Base-by-base conservation (phyloP, 1,140 invertebrate species). In the Bathynomus jamesi region DNA sequence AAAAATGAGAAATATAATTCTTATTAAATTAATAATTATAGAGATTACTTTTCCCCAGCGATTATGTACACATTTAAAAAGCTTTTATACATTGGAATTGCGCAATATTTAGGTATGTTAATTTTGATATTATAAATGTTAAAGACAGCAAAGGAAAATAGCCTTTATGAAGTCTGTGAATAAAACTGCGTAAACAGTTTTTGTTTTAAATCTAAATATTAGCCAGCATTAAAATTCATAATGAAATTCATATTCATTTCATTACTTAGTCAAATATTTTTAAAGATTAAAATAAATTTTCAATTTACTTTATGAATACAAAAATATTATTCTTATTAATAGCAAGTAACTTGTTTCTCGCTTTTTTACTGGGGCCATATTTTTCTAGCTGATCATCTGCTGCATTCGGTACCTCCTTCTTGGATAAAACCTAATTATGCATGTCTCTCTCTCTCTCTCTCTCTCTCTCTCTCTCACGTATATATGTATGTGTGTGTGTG, bases 211-310 rank as follows among this genome's bases (percentile, higher is more conserved):
- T 17, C 40, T 53, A 53, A 53, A 53, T 53, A 53, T 53, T 53
- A 53, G 40, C 40, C 40, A 21, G 40, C 40, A 53, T 53, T 53
- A 53, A 53, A 53, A 53, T 53, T 53, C 40, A 53, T 53, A 53
- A 53, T 53, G 11, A 53, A 53, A 53, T 53, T 53, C 21, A 53
- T 53, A 53, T 53, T 53, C 40, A 53, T 53, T 53, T 21, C 40
- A 21, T 53, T 53, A 53, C 40, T 53, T 53, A 21, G 21, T 53
- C 40, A 53, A 53, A 53, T 53, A 53, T 53, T 53, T 53, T 53
- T 53, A 53, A 53, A 53, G 40, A 53, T 53, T 53, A 53, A 53
- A 53, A 53, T 53, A 53, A 53, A 53, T 53, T 53, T 53, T 21
- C 40, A 53, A 53, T 53, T 53, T 53, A 53, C 13, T 53, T 53